Evolutionary conservation across 2,888 invertebrate genomes (phyloP).

Genomic region (Temnothorax rugatulus): DNA sequence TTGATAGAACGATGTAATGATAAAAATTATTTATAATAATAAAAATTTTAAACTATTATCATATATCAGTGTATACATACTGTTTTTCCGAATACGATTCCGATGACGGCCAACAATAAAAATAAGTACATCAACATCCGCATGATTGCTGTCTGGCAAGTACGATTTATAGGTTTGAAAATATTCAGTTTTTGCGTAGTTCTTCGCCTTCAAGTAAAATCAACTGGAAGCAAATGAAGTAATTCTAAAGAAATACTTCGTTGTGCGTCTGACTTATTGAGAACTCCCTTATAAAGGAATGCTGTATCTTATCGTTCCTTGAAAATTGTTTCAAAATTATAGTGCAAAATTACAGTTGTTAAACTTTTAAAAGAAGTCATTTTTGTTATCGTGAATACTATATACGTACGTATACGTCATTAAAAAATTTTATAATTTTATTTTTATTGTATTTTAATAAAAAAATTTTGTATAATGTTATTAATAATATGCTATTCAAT

Average conservation of each 20-base stretch:
- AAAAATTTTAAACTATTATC: too few relatives aligned
- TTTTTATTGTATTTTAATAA: not conserved
- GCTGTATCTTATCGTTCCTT: not conserved
- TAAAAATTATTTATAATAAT: too few relatives aligned
- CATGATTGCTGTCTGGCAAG: not conserved
- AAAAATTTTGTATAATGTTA: not conserved
- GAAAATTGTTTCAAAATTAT: not conserved
- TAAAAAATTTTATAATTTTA: not conserved
- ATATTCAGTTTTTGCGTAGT: not conserved
- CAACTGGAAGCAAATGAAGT: not conserved
- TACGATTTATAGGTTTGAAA: not conserved
- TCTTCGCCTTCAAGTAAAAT: not conserved
- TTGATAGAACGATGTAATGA: too few relatives aligned
- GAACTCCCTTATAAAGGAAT: not conserved
- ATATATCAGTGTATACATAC: not conserved
- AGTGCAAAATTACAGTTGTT: not conserved
- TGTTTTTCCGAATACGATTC: not conserved
- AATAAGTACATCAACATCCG: not conserved
- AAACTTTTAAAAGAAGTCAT: not conserved
- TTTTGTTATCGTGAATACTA: not conserved
- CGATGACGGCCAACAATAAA: not conserved
- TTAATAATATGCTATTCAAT: too few relatives aligned
- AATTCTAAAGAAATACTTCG: not conserved
- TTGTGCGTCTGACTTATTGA: not conserved
- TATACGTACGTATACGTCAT: not conserved